Evolutionary conservation across 2,888 invertebrate species (phyloP).

Genomic region (Nephrocerus scutellatus): DNA sequence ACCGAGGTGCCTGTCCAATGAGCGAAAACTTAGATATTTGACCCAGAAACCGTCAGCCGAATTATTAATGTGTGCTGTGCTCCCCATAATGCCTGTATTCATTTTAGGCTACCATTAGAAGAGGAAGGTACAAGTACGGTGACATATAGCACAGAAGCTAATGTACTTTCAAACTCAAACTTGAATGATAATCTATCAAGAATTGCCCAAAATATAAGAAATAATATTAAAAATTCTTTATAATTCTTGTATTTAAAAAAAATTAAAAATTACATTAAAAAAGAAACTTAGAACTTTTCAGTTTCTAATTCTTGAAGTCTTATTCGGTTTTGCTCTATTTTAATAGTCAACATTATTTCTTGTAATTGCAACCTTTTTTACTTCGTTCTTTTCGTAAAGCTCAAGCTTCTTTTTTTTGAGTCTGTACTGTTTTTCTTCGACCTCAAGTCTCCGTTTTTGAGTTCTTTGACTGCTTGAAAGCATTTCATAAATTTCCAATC

Average conservation of each 20-base stretch:
- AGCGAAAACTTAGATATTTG: constrained; percentile 8
- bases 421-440: constrained; percentile 1
- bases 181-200: neutral
- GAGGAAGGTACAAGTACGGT: too few relatives aligned
- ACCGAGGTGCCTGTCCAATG: constrained; percentile 6
- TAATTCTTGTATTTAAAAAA: constrained; percentile 2
- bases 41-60: constrained; percentile 3
- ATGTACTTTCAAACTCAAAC: constrained; percentile 1
- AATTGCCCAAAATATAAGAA: neutral
- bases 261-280: too few relatives aligned
- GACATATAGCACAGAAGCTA: constrained; percentile 1
- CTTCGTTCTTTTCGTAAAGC: too few relatives aligned
- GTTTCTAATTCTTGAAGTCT: neutral
- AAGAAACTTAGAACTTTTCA: neutral
- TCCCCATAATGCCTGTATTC: constrained; percentile 7
- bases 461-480: too few relatives aligned
- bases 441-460: constrained; percentile 1
- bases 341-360: constrained; percentile 3
- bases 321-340: constrained; percentile 1
- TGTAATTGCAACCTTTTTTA: neutral
- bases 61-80: constrained; percentile 12
- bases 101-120: too few relatives aligned
- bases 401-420: constrained; percentile 2
- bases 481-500: too few relatives aligned
- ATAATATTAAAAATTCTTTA: constrained; percentile 3